A percentile compares a stretch with the other conserved stretches of the same genome.
phyloP scores from a whole-genome alignment of 2,797 vertebrate genomes.

The Brachymystax lenok region DNA sequence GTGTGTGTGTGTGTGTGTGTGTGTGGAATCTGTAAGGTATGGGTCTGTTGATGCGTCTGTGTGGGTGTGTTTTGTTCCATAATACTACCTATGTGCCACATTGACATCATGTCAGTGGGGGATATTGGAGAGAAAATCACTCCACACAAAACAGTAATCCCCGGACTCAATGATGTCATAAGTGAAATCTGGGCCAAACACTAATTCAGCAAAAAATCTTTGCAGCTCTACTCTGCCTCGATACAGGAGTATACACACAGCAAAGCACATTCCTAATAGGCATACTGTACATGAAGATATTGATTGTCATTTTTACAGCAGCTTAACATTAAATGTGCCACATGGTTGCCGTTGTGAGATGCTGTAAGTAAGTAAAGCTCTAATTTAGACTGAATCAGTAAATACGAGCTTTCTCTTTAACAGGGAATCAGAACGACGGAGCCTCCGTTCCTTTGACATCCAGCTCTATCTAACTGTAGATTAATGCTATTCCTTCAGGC shows the following conservation, averaged over 20 bases:
- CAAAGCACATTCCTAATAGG: not conserved
- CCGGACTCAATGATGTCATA: conserved; percentile 37
- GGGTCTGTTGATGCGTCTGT: not conserved
- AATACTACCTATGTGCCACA: conserved; percentile 23
- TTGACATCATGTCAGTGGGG: conserved; percentile 30
- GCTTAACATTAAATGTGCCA: conserved; percentile 26
- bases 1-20: conserved; percentile 15
- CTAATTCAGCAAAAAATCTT: not conserved
- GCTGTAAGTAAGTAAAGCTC: conserved; percentile 10
- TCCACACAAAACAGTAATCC: not conserved
- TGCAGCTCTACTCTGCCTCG: not conserved
- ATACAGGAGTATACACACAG: not conserved
- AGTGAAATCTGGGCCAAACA: conserved; percentile 22
- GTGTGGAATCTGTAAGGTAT: conserved; percentile 1
- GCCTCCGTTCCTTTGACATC: conserved; percentile 13
- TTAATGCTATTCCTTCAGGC: conserved; percentile 65
- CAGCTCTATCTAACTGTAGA: conserved; percentile 46
- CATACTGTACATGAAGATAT: not conserved
- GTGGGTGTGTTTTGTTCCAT: conserved; percentile 11
- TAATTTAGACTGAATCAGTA: conserved; percentile 42
- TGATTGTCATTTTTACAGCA: conserved; percentile 35
- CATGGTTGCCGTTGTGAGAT: conserved; percentile 13
- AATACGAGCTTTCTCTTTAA: conserved; percentile 34
- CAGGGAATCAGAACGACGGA: not conserved
- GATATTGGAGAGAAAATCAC: conserved; percentile 24